Percentiles rank a stretch among this genome's conserved stretches.
phyloP scores from a whole-genome alignment of 2,113 vertebrate genomes.

The Halichoerus grypus region DNA sequence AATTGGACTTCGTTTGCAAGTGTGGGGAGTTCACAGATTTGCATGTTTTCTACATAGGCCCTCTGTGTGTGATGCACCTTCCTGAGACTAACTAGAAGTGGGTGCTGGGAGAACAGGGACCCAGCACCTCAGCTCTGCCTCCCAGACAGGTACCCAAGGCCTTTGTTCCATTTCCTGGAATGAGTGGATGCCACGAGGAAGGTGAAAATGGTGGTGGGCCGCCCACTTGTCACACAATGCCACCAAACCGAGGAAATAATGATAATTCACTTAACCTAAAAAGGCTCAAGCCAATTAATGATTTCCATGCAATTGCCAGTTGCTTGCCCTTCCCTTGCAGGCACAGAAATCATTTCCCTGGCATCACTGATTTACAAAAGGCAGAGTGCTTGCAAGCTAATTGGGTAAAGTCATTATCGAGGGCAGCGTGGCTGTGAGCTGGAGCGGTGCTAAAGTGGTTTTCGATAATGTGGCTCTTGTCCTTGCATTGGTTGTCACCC shows the following conservation, averaged over 20 bases:
- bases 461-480: background rate
- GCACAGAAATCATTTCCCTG: constrained; percentile 54
- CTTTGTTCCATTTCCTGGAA: background rate
- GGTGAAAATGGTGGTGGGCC: background rate
- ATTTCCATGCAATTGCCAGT: constrained; percentile 47
- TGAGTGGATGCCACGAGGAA: background rate
- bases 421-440: constrained; percentile 17
- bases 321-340: constrained; percentile 65
- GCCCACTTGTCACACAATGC: background rate
- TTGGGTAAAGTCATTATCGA: constrained; percentile 65
- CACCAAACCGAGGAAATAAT: constrained; percentile 50
- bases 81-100: background rate
- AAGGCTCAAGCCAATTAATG: constrained; percentile 65
- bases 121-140: background rate
- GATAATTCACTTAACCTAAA: constrained; percentile 73
- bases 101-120: background rate
- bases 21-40: background rate
- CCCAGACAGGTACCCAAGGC: background rate
- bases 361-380: constrained; percentile 62
- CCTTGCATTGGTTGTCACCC: background rate
- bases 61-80: background rate
- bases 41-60: background rate
- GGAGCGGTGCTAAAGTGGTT: constrained; percentile 39
- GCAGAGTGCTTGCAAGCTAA: constrained; percentile 64
- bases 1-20: constrained; percentile 15